These are phyloP conservation scores for Globodera rostochiensis DNA, from an alignment of 1,140 invertebrate species.

Conservation along the genomic window DNA sequence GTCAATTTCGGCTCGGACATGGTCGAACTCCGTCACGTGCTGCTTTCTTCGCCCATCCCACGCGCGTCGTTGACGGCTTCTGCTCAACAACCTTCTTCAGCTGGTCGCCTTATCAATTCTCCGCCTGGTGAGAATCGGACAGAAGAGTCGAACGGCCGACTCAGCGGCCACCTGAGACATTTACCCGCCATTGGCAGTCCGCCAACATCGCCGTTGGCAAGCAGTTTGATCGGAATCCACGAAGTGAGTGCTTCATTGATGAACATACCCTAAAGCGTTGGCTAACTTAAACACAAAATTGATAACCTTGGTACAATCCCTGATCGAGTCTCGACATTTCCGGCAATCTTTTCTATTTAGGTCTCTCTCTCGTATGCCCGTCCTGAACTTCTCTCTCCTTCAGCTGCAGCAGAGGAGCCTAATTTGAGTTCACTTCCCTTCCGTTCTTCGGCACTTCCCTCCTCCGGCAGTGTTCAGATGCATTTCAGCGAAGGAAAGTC, in stretches of 20 bases:
- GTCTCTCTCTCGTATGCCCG: constrained; percentile 14
- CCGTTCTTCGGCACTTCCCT: constrained; percentile 9
- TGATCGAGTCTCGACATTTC: not conserved
- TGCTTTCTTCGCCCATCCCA: not conserved
- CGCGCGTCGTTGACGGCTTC: not conserved
- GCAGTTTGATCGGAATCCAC: not conserved
- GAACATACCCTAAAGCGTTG: not conserved
- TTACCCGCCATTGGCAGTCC: not conserved
- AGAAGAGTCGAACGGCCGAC: constrained; percentile 24
- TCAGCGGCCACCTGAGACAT: constrained; percentile 26
- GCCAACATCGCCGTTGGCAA: not conserved
- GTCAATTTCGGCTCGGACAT: constrained; percentile 37
- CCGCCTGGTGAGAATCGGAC: not conserved
- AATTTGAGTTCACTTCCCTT: not conserved
- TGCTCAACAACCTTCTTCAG: not conserved
- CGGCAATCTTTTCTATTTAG: not conserved
- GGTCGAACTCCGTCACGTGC: constrained; percentile 16
- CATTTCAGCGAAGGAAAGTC: constrained; percentile 4
- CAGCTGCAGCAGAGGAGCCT: not conserved
- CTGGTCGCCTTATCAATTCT: constrained; percentile 7
- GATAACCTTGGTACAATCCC: no score
- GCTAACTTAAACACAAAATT: not conserved
- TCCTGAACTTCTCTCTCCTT: not conserved
- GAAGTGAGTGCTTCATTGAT: not conserved
- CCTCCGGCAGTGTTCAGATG: constrained; percentile 29